These are phyloP conservation scores for Zoanthus sansibaricus DNA, from an alignment of 92 coral and sea anemone genomes.

Conservation along the genomic window DNA sequence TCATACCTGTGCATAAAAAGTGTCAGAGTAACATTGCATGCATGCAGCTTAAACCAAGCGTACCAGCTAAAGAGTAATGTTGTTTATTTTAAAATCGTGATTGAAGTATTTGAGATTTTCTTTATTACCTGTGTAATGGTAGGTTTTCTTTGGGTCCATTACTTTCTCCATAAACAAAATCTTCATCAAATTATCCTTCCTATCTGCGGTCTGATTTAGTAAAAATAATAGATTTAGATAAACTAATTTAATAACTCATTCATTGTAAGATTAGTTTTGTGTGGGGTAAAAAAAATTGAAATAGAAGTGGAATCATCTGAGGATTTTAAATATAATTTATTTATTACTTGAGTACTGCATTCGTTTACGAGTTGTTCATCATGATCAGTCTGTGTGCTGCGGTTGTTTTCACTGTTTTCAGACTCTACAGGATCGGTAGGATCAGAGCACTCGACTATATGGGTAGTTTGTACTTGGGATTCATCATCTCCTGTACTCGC, in stretches of 20 bases:
- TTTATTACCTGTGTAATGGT: conserved; percentile 57
- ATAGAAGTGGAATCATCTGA: conserved; percentile 15
- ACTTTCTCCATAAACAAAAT: conserved; percentile 61
- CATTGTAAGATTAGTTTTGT: conserved; percentile 27
- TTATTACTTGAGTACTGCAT: conserved; percentile 61
- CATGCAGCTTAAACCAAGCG: conserved; percentile 1
- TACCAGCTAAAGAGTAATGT: conserved; percentile 18
- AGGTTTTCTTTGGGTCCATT: conserved; percentile 60
- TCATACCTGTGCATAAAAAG: conserved; percentile 59
- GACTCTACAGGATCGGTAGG: conserved; percentile 25
- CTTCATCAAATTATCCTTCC: conserved; percentile 52
- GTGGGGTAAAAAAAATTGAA: background rate
- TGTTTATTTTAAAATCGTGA: conserved; percentile 27
- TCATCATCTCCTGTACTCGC: conserved; percentile 34
- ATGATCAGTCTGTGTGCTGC: conserved; percentile 52
- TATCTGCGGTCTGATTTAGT: conserved; percentile 36
- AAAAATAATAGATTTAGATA: conserved; percentile 29
- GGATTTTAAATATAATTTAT: conserved; percentile 3
- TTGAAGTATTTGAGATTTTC: conserved; percentile 23
- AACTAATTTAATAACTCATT: background rate
- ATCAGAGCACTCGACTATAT: conserved; percentile 48
- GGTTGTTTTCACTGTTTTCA: conserved; percentile 27
- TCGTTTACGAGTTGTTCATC: conserved; percentile 44
- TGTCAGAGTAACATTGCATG: conserved; percentile 24
- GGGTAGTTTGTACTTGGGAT: conserved; percentile 11